Base-by-base conservation (phyloP, 2,888 invertebrate species). In the Caenorhabditis becei region DNA sequence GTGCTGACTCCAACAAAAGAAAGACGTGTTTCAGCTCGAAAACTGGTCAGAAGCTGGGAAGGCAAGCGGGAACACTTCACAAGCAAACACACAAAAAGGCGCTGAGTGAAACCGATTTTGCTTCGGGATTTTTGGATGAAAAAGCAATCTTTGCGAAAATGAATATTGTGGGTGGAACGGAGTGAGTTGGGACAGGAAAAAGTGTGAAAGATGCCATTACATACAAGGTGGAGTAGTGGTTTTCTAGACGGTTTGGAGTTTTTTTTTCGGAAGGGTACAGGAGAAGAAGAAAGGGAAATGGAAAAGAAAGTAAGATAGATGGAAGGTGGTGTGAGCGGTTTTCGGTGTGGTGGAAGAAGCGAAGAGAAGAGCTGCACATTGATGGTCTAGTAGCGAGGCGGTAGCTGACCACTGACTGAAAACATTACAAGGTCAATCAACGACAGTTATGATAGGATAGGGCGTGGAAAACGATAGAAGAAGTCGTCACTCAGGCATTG, bases 351-450 rank as follows among this genome's bases (percentile, higher is more conserved):
- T 67, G 75, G 67, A 62, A 74, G 66, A 59, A 72, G 81, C 65
- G 71, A 59, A 77, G 77, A 74, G 65, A 77, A 70, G 71, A 69
- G 65, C 72, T 69, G 58, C 77, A 79, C 62, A 58, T 70, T 69
- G 81, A 62, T 61, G 72, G 70, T 74, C 82, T 85, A 87, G 83
- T 84, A 85, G 84, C 86, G 88, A 77, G 88, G 88, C 74, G 88
- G 88, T 82, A 89, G 77, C 77, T 88, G 88, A 53, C 88, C 87
- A 81, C 82, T 88, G 85, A 88, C 88, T 88, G 83, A 83, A 86
- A 87, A 67, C 61, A 71, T 67, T 54, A 78, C 77, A 81, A 54
- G 70, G 79, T 70, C 80, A 67, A 59, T 71, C 79, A 37, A 77
- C 65, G 58, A 77, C 77, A 77, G 69, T 62, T 69, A 69, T 35